Evolutionary conservation across 2,797 vertebrate species (phyloP), one percentile per base, ranked within the genome.

Genomic region (Rhinatrema bivittatum): DNA sequence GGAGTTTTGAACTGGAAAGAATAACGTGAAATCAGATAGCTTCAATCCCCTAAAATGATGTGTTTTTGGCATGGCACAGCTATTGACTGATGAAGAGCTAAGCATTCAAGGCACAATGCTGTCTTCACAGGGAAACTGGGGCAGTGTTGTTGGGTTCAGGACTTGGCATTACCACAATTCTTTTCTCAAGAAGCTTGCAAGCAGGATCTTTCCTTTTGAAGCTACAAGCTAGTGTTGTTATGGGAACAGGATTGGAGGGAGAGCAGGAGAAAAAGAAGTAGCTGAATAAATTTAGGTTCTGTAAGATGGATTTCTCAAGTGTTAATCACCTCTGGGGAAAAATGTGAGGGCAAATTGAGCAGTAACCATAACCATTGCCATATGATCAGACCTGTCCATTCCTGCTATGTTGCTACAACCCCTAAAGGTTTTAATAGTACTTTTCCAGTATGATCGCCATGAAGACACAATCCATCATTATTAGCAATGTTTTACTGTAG

Each of bases 131-230:
- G 29, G 35, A 59, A 50, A 37, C 5, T 46, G 43, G 52, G 27
- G 27, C 12, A 55, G 20, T 10, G 29, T 42, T 14, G 53, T 37
- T 19, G 42, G 19, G 29, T 56, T 47, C 29, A 45, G 50, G 49
- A 44, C 7, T 38, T 43, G 7, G 9, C 42, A 28, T 50, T 4
- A 1, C 25, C 32, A 2, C 31, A 45, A 34, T 35, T 2, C 9
- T 50, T 55, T 50, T 36, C 20, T 49, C 16, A 57, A 23, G 18
- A 39, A 31, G 18, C 35, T 62, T 31, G 35, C 22, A 53, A 20
- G 47, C 44, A 46, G 18, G 17, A n/a, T n/a, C 17, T 10, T 36
- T 45, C 40, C 25, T 30, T 63, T 47, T 46, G 13, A 47, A 53
- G 5, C n/a, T 47, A 7, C 36, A 21, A 30, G 18, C 31, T 60